Evolutionary conservation across 2,797 vertebrate species (phyloP), one percentile per base, ranked within the genome.

Genomic region (Huso huso): DNA sequence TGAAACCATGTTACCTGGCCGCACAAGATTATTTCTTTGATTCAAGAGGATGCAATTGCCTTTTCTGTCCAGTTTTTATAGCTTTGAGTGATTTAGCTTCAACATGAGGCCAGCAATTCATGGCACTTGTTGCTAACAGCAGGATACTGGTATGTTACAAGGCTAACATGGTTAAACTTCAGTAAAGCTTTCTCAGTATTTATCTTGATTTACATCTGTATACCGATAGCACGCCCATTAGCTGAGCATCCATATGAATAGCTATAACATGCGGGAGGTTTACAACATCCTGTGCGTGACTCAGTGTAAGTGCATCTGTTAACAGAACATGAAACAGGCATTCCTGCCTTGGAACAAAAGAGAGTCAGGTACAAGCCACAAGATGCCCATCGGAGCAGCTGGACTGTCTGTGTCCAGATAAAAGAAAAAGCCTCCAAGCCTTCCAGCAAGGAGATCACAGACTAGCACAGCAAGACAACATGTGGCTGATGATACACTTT

Each of bases 241-340:
- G 81, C 79, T 75, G 73, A 70, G 67, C 0, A 77, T 90, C 81
- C 92, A 94, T 95, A 89, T 93, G 91, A 97, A 98, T 91, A 83
- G 89, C 84, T 79, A 48, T 83, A 77, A 86, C 79, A 86, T 80
- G 66, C 75, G 86, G 87, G 85, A 88, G 82, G 69, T 97, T 98
- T 97, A 97, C 90, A 90, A 93, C 93, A 91, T 95, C 94, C 93
- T 94, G 91, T 82, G 70, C 81, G 77, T 82, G 81, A 76, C 80
- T 75, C 78, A 69, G 79, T 75, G 78, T 81, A 70, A 51, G 72
- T 76, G 88, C 91, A 91, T 90, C 91, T 95, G 94, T 89, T 87
- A 86, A 84, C 73, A 66, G 76, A 76, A 68, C 76, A 80, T 69
- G 72, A 49, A 61, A 65, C 78, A 80, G 83, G 76, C 84, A 50